Base-by-base conservation (phyloP, 2,113 vertebrate genomes). In the Puma concolor region DNA sequence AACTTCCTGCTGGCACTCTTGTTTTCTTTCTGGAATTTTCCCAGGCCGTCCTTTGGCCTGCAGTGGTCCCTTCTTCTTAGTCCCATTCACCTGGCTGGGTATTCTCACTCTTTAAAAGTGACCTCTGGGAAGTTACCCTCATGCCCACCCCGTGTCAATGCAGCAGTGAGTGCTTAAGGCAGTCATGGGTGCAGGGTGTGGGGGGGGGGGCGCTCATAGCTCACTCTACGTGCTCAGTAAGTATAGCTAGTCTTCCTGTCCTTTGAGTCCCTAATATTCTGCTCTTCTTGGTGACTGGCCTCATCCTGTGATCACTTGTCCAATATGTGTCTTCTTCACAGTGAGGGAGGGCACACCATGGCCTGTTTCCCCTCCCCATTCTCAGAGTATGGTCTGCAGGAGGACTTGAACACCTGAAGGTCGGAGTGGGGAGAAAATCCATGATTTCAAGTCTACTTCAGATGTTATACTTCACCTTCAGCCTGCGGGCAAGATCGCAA, bases 271-370 rank as follows among this genome's bases (percentile, higher is more conserved):
- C 60, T 25, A 2, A 15, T 33, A 12, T 21, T 31, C 6, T 44
- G 38, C 27, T 64, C 1, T 41, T 69, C 76, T 31, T 41, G 12
- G 21, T 31, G 33, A n/a, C 33, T 5, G 11, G 27, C 54, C 16
- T 44, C 17, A 0, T 0, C 17, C 5, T 25, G 16, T 7, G 16
- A 2, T 67, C 33, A 13, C 41, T 8, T 19, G 64, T 2, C 25
- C 16, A 6, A 1, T 4, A 9, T 36, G 66, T 33, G 52, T 54
- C 52, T 67, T n/a, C 29, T n/a, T 66, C 77, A 69, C 5, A 0
- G 2, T 33, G 25, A 31, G 0, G 16, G 4, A 29, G 15, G 0
- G 11, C 25, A 23, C 25, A 1, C 44, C 21, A 13, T 0, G 1
- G 29, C 13, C 5, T 1, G 3, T 41, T 33, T 48, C 25, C 52